These are phyloP conservation scores for Sebastes vulpes DNA, from an alignment of 2,797 vertebrate genomes.

Conservation along the genomic window DNA sequence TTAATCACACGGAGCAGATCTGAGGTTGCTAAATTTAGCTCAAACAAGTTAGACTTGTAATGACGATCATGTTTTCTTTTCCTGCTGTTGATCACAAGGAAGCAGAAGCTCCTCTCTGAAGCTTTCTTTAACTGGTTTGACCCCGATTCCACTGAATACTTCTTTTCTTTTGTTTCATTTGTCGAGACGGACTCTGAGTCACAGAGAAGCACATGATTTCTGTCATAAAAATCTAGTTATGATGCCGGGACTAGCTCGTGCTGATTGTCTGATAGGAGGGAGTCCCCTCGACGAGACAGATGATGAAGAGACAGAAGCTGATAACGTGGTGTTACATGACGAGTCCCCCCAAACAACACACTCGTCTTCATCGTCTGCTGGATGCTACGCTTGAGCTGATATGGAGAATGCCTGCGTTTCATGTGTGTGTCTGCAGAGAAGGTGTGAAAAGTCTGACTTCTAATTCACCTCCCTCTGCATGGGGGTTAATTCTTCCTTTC, in stretches of 20 bases:
- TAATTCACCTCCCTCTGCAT: conserved; percentile 75
- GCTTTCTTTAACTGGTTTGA: neutral
- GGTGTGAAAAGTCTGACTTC: conserved; percentile 82
- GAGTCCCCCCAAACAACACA: conserved; percentile 13
- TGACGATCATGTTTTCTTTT: neutral
- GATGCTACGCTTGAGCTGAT: conserved; percentile 66
- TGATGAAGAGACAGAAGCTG: conserved; percentile 47
- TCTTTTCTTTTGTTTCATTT: neutral
- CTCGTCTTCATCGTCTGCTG: conserved; percentile 76
- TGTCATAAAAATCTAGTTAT: neutral
- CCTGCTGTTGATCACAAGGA: conserved; percentile 16
- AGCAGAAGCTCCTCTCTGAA: neutral
- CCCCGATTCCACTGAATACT: neutral
- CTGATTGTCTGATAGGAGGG: conserved; percentile 41
- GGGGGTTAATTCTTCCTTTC: conserved; percentile 74
- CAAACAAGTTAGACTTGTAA: conserved; percentile 22
- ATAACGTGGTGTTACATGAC: conserved; percentile 64
- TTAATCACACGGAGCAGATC: neutral
- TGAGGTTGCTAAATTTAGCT: conserved; percentile 54
- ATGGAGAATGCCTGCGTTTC: conserved; percentile 64
- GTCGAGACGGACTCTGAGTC: conserved; percentile 56
- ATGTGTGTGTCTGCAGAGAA: conserved; percentile 36
- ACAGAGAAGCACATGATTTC: neutral
- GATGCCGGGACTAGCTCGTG: neutral
- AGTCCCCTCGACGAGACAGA: conserved; percentile 12